A percentile compares a stretch with the other conserved stretches of the same genome.
Conservation (phyloP, 2,797 vertebrate genomes). For the Bovichtus variegatus region DNA sequence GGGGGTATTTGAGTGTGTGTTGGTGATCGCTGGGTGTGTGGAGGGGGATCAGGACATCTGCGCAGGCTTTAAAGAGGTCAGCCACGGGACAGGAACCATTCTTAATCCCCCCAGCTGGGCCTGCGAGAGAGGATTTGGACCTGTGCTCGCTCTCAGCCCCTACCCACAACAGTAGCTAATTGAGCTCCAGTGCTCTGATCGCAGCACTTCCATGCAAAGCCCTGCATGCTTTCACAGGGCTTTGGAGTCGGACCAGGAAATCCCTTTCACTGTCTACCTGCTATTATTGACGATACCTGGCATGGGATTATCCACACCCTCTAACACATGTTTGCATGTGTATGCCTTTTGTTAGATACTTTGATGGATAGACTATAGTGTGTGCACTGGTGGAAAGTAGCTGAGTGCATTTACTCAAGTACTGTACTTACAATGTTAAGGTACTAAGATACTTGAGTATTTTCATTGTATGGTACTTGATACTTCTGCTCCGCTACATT, state of each 20-base stretch:
- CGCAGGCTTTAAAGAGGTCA: constrained; percentile 85
- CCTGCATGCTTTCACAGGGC: constrained; percentile 62
- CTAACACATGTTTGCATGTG: neutral
- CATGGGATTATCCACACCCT: constrained; percentile 36
- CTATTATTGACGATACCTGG: constrained; percentile 29
- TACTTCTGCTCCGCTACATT: neutral
- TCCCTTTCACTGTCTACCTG: constrained; percentile 59
- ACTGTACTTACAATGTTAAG: neutral
- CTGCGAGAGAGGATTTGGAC: constrained; percentile 79
- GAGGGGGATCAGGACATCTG: constrained; percentile 81
- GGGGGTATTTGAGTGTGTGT: constrained; percentile 12
- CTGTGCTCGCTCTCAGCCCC: constrained; percentile 50
- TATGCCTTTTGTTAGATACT: neutral
- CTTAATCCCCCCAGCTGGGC: constrained; percentile 84
- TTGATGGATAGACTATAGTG: neutral
- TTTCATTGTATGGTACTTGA: neutral
- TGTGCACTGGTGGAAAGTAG: neutral
- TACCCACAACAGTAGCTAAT: constrained; percentile 79
- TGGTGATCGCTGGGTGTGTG: constrained; percentile 31
- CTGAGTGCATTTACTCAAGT: neutral
- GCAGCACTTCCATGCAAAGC: constrained; percentile 67
- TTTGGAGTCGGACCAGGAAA: constrained; percentile 66
- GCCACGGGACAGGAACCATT: constrained; percentile 83
- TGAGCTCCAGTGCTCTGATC: constrained; percentile 72
- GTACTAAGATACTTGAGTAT: neutral